Evolutionary conservation across 2,888 invertebrate species (phyloP).

Genomic region (Brachyptera risi): DNA sequence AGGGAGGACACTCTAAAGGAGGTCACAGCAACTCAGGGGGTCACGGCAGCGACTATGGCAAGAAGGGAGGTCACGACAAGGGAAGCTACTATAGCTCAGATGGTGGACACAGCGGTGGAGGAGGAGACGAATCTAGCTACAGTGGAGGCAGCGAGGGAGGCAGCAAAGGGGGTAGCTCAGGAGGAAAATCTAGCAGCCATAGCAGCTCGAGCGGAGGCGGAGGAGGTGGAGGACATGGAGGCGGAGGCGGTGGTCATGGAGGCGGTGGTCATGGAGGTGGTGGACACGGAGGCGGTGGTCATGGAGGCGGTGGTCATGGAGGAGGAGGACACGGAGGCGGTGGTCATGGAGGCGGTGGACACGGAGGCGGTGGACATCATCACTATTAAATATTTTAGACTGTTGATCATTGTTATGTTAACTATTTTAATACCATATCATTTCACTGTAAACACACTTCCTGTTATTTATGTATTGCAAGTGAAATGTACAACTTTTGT

Average conservation of each 20-base stretch:
- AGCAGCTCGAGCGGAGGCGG: constrained; percentile 16
- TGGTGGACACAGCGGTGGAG: constrained; percentile 41
- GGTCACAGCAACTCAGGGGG: constrained; percentile 31
- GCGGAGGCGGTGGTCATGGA: neutral
- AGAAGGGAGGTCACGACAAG: constrained; percentile 35
- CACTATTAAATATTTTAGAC: neutral
- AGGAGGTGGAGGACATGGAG: neutral
- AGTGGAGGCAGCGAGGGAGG: constrained; percentile 39
- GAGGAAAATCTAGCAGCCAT: constrained; percentile 33
- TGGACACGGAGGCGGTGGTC: neutral
- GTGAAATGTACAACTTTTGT: too few relatives aligned
- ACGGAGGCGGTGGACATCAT: neutral
- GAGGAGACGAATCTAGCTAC: constrained; percentile 44
- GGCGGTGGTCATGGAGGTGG: neutral
- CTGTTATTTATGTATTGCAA: too few relatives aligned
- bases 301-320: neutral
- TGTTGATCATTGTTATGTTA: neutral
- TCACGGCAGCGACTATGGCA: constrained; percentile 31
- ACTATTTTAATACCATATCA: too few relatives aligned
- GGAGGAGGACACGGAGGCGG: neutral
- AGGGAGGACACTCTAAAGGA: constrained; percentile 35
- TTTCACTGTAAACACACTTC: too few relatives aligned
- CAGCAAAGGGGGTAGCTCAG: constrained; percentile 35
- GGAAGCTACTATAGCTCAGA: constrained; percentile 34
- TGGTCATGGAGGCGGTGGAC: neutral